These are phyloP conservation scores for Atethmia centrago DNA, from an alignment of 2,888 invertebrate genomes.

Conservation along the genomic window DNA sequence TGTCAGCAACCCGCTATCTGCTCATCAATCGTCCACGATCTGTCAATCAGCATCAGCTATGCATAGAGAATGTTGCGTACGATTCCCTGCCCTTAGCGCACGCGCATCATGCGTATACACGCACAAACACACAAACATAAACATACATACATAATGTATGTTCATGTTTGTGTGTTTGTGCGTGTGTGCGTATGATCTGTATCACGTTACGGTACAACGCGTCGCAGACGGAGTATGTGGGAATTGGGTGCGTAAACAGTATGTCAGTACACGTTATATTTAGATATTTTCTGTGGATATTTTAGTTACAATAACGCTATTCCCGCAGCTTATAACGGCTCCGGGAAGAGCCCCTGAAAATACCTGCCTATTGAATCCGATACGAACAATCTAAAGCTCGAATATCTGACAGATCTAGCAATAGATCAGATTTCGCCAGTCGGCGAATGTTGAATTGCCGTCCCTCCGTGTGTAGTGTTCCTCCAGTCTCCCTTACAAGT, in stretches of 20 bases:
- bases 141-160: too few relatives aligned
- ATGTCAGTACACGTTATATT: conserved; percentile 10
- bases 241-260: conserved; percentile 55
- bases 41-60: conserved; percentile 55
- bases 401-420: neutral
- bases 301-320: conserved; percentile 14
- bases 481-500: too few relatives aligned
- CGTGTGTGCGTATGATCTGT: conserved; percentile 41
- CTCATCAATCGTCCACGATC: conserved; percentile 12
- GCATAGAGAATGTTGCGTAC: conserved; percentile 50
- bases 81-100: conserved; percentile 45
- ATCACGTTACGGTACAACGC: conserved; percentile 62
- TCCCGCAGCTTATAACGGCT: too few relatives aligned
- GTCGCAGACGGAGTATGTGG: conserved; percentile 34
- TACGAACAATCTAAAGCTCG: neutral
- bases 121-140: too few relatives aligned
- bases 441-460: neutral
- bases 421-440: neutral
- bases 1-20: conserved; percentile 4
- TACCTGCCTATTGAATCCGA: neutral
- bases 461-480: neutral
- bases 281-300: too few relatives aligned
- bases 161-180: neutral
- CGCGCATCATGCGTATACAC: conserved; percentile 22
- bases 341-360: neutral